Percentiles rank a stretch among this genome's conserved stretches.
phyloP scores from a whole-genome alignment of 2,888 invertebrate genomes.

The Isoperla grammatica region DNA sequence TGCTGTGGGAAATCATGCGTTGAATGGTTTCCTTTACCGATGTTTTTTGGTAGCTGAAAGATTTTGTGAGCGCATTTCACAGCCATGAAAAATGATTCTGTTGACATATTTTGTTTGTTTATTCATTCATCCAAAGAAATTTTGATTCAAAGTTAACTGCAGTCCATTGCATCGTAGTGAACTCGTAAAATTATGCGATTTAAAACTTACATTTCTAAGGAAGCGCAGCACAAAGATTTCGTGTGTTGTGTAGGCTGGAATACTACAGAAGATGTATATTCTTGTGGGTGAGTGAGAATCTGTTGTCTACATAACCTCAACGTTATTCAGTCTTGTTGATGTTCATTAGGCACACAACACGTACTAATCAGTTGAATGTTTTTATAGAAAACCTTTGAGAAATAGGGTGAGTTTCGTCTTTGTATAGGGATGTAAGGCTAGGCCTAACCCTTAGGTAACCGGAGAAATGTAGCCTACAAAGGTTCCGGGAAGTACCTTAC shows the following conservation, averaged over 20 bases:
- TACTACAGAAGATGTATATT: constrained; percentile 88
- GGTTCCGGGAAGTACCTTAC: too few species aligned
- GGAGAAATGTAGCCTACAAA: too few species aligned
- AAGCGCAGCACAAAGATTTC: constrained; percentile 69
- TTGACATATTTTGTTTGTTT: background rate
- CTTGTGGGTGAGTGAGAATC: constrained; percentile 65
- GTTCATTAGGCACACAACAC: too few species aligned
- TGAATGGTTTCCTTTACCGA: too few species aligned
- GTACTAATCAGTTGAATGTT: too few species aligned
- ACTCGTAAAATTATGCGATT: constrained; percentile 75
- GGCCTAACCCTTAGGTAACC: too few species aligned
- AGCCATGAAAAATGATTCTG: background rate
- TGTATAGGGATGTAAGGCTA: too few species aligned
- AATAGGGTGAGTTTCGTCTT: too few species aligned
- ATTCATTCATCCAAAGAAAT: constrained; percentile 7
- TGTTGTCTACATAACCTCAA: background rate
- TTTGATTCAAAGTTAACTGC: constrained; percentile 13
- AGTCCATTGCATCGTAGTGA: too few species aligned
- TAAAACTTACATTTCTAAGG: constrained; percentile 71
- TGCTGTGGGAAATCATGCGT: too few species aligned
- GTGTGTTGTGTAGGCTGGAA: constrained; percentile 92
- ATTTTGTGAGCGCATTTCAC: background rate
- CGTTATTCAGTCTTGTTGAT: background rate
- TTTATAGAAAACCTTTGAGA: too few species aligned
- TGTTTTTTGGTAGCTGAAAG: too few species aligned